Conservation (phyloP, 2,888 invertebrate species). For the Steinernema scapterisci region DNA sequence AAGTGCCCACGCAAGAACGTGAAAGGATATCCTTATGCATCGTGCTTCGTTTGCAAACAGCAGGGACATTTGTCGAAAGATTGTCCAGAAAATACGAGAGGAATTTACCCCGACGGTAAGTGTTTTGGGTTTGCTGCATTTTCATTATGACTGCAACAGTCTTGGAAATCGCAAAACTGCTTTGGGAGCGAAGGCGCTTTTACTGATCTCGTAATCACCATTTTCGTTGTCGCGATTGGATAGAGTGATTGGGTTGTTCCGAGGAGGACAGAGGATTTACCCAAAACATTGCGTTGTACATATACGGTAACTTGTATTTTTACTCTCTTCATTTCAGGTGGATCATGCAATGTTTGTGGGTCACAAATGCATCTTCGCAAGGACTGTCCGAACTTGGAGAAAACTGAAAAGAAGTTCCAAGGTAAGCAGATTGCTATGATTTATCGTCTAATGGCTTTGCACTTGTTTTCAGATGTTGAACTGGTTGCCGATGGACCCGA, state of each 20-base stretch:
- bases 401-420: slow-evolving; percentile 8
- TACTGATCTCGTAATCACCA: too few species aligned
- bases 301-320: too few species aligned
- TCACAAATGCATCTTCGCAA: slow-evolving; percentile 83
- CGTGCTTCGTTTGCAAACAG: slow-evolving; percentile 85
- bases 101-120: slow-evolving; percentile 85
- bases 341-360: slow-evolving; percentile 80
- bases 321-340: slow-evolving; percentile 52
- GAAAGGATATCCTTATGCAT: slow-evolving; percentile 78
- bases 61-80: slow-evolving; percentile 85
- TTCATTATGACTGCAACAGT: too few species aligned
- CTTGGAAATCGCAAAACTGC: too few species aligned
- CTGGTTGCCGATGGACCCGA: background rate
- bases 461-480: background rate
- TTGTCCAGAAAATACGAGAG: slow-evolving; percentile 85
- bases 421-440: slow-evolving; percentile 12
- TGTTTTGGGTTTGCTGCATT: too few species aligned
- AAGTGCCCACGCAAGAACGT: slow-evolving; percentile 59
- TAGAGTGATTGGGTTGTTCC: too few species aligned
- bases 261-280: too few species aligned
- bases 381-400: slow-evolving; percentile 71
- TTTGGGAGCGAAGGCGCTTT: too few species aligned
- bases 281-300: too few species aligned
- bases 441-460: background rate
- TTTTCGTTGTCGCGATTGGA: too few species aligned